Evolutionary conservation across 2,888 invertebrate species (phyloP), one percentile per base, ranked within the genome.

Genomic region (Microplitis manilae): DNA sequence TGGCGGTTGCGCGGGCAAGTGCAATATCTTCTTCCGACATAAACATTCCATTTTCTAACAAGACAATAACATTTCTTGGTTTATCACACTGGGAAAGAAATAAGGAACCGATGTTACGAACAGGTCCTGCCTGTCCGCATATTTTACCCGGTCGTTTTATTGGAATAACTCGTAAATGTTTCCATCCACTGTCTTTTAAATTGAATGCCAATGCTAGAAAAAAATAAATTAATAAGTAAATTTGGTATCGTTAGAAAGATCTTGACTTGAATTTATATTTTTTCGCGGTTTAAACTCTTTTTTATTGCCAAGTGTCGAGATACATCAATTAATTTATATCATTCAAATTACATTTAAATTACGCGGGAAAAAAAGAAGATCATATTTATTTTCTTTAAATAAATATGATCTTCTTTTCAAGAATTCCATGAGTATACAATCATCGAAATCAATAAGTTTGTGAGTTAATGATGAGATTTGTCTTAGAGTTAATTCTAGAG

Each of bases 1-100:
- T 90, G 8, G 89, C 88, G 64, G 87, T 86, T 75, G 87, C 86
- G 78, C 89, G 90, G 61, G 87, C 88, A 13, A 88, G 78, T 4
- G 86, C 81, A 15, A 89, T 81, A 61, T 90, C 90, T 20, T 87
- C 85, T 69, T 90, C 90, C 0, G 88, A 87, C 88, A 90, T 88
- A 17, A 86, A 87, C 15, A 79, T 80, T 13, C 85, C 86, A 41
- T 90, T 88, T 40, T 90, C 90, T 75, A 90, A 72, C 2, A 90
- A 77, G 2, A 90, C 70, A 71, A 90, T 83, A 6, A 90, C 86
- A 61, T 88, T 89, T 79, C 89, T 89, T 0, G 85, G 82, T 13
- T 82, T 83, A 68, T 85, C 87, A 68, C 88, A 89, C 39, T 87
- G 89, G 9, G 88, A 86, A 6, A 90, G 79, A 41, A 90, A 81